phyloP scores from a whole-genome alignment of 2,888 invertebrate species.

The Ormyrus thymus region DNA sequence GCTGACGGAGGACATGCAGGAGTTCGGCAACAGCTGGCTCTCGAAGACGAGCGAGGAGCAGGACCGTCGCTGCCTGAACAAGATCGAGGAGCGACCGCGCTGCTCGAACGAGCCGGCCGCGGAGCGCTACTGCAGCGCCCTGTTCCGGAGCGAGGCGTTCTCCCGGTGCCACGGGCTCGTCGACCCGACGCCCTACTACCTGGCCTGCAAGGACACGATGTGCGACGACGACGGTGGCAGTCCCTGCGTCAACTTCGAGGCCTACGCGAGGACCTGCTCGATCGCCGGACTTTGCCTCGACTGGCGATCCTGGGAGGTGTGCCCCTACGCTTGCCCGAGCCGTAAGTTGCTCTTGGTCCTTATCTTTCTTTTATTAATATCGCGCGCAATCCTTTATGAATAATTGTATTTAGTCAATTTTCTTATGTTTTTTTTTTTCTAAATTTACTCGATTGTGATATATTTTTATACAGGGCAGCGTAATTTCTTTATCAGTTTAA shows the following conservation, averaged over 20 bases:
- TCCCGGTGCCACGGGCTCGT: slow-evolving; percentile 81
- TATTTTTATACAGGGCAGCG: too few species aligned
- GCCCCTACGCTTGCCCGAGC: slow-evolving; percentile 81
- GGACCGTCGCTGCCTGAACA: slow-evolving; percentile 53
- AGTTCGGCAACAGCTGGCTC: slow-evolving; percentile 79
- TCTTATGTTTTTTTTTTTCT: too few species aligned
- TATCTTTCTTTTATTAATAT: neutral
- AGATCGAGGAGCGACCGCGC: too few species aligned
- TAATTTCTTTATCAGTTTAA: too few species aligned
- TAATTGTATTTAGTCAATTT: too few species aligned
- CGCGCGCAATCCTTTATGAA: too few species aligned
- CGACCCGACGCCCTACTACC: slow-evolving; percentile 81
- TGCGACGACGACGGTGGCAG: slow-evolving; percentile 79
- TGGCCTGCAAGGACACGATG: slow-evolving; percentile 82
- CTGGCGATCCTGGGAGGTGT: slow-evolving; percentile 81
- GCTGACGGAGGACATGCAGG: slow-evolving; percentile 77
- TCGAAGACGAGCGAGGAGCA: slow-evolving; percentile 52
- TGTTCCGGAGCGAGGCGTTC: slow-evolving; percentile 24
- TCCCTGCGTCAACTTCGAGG: slow-evolving; percentile 81
- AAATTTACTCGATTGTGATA: too few species aligned
- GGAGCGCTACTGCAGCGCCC: slow-evolving; percentile 8
- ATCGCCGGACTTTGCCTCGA: slow-evolving; percentile 83
- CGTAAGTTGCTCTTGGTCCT: slow-evolving; percentile 68
- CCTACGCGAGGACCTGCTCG: slow-evolving; percentile 85
- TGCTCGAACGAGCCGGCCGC: neutral